Percentiles rank a stretch among this genome's conserved stretches.
Evolutionary conservation across 2,888 invertebrate genomes (phyloP).

Genomic region (Listrodromus nycthemerus): DNA sequence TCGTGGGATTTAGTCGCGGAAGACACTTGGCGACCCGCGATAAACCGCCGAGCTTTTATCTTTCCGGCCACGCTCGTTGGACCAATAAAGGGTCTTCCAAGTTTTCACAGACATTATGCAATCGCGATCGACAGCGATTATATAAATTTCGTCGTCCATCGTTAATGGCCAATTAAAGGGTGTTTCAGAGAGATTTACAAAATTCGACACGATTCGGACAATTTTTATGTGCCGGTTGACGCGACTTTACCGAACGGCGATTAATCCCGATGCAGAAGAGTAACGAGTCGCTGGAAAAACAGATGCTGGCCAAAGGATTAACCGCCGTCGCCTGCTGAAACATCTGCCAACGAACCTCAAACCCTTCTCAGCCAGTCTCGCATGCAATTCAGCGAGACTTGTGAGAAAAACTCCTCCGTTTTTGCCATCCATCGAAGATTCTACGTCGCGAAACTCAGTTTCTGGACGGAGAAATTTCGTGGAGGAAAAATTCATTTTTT

Average conservation of each 20-base stretch:
- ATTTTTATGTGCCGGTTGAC: background rate
- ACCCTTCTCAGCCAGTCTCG: conserved; percentile 16
- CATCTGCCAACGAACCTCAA: conserved; percentile 55
- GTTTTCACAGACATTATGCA: background rate
- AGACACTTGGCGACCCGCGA: conserved; percentile 65
- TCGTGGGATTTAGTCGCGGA: conserved; percentile 47
- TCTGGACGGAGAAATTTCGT: background rate
- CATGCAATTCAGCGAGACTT: background rate
- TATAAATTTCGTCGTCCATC: background rate
- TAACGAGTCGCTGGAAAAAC: conserved; percentile 47
- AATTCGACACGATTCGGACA: background rate
- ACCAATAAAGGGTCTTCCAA: background rate
- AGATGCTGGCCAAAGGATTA: conserved; percentile 46
- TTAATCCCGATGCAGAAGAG: conserved; percentile 2
- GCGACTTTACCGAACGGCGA: background rate
- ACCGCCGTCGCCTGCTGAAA: conserved; percentile 16
- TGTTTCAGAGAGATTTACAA: background rate
- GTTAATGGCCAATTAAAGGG: background rate
- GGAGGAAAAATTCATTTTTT: background rate
- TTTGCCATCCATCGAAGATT: conserved; percentile 15
- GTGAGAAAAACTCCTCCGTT: conserved; percentile 38
- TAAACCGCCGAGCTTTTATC: conserved; percentile 57
- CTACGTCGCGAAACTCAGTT: background rate
- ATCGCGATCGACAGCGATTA: background rate
- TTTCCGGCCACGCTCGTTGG: background rate